A percentile compares a stretch with the other conserved stretches of the same genome.
Conservation (phyloP, 2,113 vertebrate genomes). For the Pseudois nayaur region DNA sequence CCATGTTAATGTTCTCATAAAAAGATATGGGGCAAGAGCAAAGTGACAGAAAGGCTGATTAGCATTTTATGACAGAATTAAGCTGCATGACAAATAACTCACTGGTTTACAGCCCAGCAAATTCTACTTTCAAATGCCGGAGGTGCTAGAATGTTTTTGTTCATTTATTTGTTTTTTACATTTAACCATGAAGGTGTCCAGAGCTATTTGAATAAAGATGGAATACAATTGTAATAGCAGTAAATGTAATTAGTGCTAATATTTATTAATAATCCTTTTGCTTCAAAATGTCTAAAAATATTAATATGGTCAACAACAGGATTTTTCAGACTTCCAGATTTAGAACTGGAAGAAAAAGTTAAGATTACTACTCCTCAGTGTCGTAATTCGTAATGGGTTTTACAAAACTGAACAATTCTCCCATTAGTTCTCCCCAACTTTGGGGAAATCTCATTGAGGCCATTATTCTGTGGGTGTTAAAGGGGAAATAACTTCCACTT, state of each 20-base stretch:
- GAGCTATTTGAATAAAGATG: constrained; percentile 8
- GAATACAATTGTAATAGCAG: neutral
- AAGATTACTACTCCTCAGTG: neutral
- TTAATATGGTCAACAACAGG: neutral
- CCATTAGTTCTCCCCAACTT: neutral
- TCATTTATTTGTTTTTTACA: constrained; percentile 41
- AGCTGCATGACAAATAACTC: constrained; percentile 82
- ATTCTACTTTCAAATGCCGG: constrained; percentile 67
- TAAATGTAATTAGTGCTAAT: constrained; percentile 28
- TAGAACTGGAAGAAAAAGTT: neutral
- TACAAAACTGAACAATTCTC: neutral
- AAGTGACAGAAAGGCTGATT: constrained; percentile 83
- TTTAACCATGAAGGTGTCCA: constrained; percentile 52
- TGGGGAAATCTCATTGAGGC: neutral
- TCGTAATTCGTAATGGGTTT: neutral
- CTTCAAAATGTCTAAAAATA: constrained; percentile 8
- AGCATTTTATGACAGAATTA: constrained; percentile 84
- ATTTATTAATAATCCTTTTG: constrained; percentile 27
- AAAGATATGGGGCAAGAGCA: constrained; percentile 81
- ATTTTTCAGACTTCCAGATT: constrained; percentile 18
- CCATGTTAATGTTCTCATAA: constrained; percentile 84
- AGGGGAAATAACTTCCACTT: neutral
- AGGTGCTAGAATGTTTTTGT: constrained; percentile 66
- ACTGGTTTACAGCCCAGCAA: constrained; percentile 76
- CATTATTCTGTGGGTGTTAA: neutral